A percentile compares a stretch with the other conserved stretches of the same genome.
phyloP scores from a whole-genome alignment of 2,888 invertebrate genomes.

The Crepidodera aurea region DNA sequence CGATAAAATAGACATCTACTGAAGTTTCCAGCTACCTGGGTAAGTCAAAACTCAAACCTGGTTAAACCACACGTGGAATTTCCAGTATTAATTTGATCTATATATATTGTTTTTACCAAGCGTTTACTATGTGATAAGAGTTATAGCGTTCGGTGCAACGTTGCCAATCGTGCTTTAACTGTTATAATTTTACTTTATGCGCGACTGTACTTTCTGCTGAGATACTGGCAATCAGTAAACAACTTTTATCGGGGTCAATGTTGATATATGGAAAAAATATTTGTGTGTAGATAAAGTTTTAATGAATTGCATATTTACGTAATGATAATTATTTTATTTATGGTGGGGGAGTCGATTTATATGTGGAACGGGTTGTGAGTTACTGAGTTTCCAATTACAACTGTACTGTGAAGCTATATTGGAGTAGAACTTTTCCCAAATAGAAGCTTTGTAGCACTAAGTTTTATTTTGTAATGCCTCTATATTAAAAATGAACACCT shows the following conservation, averaged over 20 bases:
- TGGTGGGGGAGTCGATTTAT: not conserved
- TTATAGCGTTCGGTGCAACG: conserved; percentile 1
- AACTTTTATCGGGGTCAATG: conserved; percentile 15
- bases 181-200: not conserved
- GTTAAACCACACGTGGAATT: not conserved
- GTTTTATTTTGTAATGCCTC: no score
- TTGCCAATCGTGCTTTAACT: conserved; percentile 4
- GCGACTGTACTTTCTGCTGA: conserved; percentile 18
- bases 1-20: not conserved
- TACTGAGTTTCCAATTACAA: no score
- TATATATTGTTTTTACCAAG: not conserved
- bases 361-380: no score
- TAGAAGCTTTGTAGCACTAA: no score
- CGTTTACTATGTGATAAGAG: conserved; percentile 13
- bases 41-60: not conserved
- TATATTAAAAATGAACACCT: no score
- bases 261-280: not conserved
- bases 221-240: conserved; percentile 7
- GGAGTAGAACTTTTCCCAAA: no score
- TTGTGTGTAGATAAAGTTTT: not conserved
- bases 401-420: no score
- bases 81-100: not conserved
- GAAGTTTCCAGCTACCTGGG: not conserved
- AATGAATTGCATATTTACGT: not conserved
- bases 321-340: not conserved